Conservation (phyloP, 2,113 vertebrate genomes). For the Pseudorectes ferrugineus region DNA sequence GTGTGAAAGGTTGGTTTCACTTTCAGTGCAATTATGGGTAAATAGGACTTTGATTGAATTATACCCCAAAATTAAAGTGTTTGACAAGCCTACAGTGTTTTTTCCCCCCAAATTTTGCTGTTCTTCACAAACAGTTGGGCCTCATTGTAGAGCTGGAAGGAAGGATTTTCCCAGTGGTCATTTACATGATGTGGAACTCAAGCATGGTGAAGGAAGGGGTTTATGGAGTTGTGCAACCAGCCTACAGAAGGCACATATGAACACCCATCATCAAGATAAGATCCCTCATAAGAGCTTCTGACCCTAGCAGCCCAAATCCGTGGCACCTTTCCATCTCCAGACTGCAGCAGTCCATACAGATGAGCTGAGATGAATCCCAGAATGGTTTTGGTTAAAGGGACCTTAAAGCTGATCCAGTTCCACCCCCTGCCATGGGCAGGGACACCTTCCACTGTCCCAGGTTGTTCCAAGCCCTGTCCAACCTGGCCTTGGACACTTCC, state of each 20-base stretch:
- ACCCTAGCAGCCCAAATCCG: neutral
- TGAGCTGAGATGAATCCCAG: neutral
- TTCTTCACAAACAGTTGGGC: neutral
- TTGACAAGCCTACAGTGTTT: neutral
- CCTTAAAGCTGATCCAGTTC: neutral
- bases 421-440: neutral
- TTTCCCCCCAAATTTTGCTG: accelerated
- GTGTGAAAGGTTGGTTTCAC: neutral
- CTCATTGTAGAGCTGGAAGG: neutral
- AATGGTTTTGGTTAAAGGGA: neutral
- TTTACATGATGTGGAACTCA: neutral
- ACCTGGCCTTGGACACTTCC: neutral
- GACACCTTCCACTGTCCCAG: neutral
- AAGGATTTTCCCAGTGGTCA: neutral
- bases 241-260: neutral
- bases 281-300: neutral
- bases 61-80: neutral
- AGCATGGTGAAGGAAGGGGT: neutral
- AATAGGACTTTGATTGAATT: neutral
- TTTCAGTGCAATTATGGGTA: neutral
- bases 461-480: accelerated
- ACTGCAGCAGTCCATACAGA: neutral
- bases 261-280: neutral
- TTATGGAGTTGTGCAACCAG: neutral
- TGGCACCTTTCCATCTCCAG: neutral